Base-by-base conservation (phyloP, 2,888 invertebrate genomes). In the Drosophila fulvimacula region DNA sequence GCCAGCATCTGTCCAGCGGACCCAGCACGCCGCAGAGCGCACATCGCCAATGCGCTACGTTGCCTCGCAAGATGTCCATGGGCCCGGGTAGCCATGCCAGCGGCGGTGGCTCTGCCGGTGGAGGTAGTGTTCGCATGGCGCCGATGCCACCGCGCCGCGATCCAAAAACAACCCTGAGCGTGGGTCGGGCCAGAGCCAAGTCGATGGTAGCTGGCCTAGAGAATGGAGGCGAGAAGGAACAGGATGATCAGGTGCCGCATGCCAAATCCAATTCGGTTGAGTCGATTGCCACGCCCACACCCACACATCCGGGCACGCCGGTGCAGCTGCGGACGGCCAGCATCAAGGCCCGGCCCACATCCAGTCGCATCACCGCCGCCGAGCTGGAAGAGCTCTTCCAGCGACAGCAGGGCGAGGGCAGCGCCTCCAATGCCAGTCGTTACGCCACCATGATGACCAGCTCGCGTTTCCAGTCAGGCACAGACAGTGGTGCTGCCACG, bases 371-470 rank as follows among this genome's bases (percentile, higher is more conserved):
- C 89, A 97, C 98, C 2, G 97, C 98, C 24, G 96, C 96, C 5
- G 98, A 98, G 92, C 94, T 98, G 67, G 97, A 98, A 93, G 97
- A 98, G 93, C 94, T 98, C 83, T 98, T 98, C 94, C 96, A 97
- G 93, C 94, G 97, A 39, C 97, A 98, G 91, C 95, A 96, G 72
- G 95, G 95, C 69, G 93, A 93, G 79, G 93, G 94, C 32, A 82
- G 58, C 21, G 94, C 94, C 41, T 93, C 93, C 72, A 93, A 92
- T n/a, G 81, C 90, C 36, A 93, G 91, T 76, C 92, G 93, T 11
- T 92, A 92, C 70, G 93, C 92, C 92, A 93, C 91, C 81, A 94
- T 95, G 90, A 96, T 96, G 96, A 95, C 95, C 93, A 96, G 95
- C 76, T 95, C 96, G 34, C 95, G 96, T 59, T 96, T 96, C 91